Evolutionary conservation across 2,113 vertebrate genomes (phyloP).

Genomic region (Sceloporus undulatus): DNA sequence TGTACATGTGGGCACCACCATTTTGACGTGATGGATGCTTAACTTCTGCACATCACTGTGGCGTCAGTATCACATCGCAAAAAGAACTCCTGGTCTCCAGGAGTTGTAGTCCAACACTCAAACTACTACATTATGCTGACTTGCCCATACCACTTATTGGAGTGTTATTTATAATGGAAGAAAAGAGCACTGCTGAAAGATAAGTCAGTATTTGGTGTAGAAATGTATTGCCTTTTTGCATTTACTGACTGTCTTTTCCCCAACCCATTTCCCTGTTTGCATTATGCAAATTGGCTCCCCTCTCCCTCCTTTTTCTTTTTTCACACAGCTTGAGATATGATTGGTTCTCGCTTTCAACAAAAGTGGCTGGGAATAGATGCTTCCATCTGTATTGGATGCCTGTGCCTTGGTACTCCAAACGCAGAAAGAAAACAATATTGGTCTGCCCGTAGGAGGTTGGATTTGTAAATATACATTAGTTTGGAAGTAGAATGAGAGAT

Average conservation of each 20-base stretch:
- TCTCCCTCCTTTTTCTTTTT: conserved; percentile 40
- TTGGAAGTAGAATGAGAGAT: conserved; percentile 79
- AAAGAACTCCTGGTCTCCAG: too few relatives aligned
- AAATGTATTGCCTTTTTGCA: conserved; percentile 16
- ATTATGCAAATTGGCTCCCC: conserved; percentile 70
- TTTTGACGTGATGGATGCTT: too few relatives aligned
- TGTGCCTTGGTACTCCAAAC: conserved; percentile 62
- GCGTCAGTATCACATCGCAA: too few relatives aligned
- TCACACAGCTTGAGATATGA: conserved; percentile 77
- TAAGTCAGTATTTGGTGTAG: conserved; percentile 35
- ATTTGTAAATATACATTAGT: conserved; percentile 84
- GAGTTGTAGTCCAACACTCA: too few relatives aligned
- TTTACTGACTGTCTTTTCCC: background rate
- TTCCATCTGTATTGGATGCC: conserved; percentile 69
- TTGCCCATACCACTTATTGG: too few relatives aligned
- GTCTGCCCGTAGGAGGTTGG: conserved; percentile 77
- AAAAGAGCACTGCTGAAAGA: background rate
- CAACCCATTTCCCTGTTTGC: background rate
- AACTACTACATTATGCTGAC: too few relatives aligned
- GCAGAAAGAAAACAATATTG: conserved; percentile 76
- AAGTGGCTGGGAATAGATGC: conserved; percentile 69
- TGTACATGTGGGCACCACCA: too few relatives aligned
- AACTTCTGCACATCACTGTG: too few relatives aligned
- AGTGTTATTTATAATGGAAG: background rate
- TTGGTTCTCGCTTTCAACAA: conserved; percentile 76